Base-by-base conservation (phyloP, 2,113 vertebrate species). In the Ovis aries region DNA sequence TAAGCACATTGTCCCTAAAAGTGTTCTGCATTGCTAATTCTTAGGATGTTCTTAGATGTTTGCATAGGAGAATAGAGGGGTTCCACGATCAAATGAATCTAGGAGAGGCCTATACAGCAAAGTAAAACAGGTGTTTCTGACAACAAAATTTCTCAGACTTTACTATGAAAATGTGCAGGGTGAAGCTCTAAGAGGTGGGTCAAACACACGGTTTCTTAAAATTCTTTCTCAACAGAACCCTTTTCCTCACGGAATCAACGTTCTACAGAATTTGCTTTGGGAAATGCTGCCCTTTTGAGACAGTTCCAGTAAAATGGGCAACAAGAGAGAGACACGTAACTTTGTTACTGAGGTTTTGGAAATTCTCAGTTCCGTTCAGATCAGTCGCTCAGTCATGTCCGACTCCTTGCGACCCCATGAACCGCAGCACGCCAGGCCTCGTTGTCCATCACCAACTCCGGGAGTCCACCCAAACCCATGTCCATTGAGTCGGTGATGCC, bases 131-230 rank as follows among this genome's bases (percentile, higher is more conserved):
- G 15, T 64, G 13, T 19, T 40, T 36, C 52, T 36, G 6, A 6
- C 1, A 43, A 12, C 67, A 15, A 4, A 31, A 31, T 36, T 36
- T 52, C 57, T 91, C 40, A 14, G 71, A 36, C 59, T 83, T 88
- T 6, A 21, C 23, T 52, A 0, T 29, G 14, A 77, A 77, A 29
- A 50, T 2, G 1, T n/a, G 31, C 9, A 0, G 3, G 0, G 74
- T 71, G 45, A 74, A 3, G 19, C 64, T 62, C 31, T 7, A 19
- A 67, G 94, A n/a, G 33, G 7, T 0, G 23, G 50, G 21, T 13
- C 31, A 5, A 7, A 11, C 15, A 3, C 29, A 9, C 1, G 3
- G 15, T 33, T 64, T 27, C 90, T 43, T 48, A n/a, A 82, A 55
- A 15, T 33, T 17, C 0, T 40, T 74, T 82, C 71, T 90, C 81